Base-by-base conservation (phyloP, 2,113 vertebrate genomes). In the Recurvirostra avosetta region DNA sequence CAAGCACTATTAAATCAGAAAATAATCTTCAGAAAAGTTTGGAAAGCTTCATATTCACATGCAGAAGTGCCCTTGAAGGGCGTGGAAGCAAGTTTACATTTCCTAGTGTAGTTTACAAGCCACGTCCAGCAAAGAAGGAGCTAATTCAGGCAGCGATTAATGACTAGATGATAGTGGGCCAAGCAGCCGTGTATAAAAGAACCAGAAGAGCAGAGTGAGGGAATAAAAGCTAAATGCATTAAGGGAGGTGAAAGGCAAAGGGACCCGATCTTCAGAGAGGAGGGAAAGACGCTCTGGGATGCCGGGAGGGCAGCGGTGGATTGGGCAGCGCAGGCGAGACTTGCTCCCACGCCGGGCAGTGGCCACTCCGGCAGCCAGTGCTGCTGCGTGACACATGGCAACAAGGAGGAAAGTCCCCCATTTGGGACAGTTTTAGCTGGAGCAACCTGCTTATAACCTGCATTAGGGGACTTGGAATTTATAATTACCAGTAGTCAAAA, bases 261-360 rank as follows among this genome's bases (percentile, higher is more conserved):
- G 59, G 49, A 22, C 5, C 16, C 40, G 36, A 6, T 32, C 30
- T 74, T 43, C 0, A 0, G 7, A 8, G 36, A 29, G 53, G 32
- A 68, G 29, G 38, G 14, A 3, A 59, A 23, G 92, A 38, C 1
- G 18, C 14, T 12, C 7, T 15, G 76, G 21, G 20, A 8, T 5
- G 10, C 5, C 3, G 26, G 62, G 36, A 52, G 34, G 29, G 43
- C 17, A 49, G 21, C 1, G 4, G 34, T 19, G 50, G n/a, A 55
- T 17, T 2, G 5, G 26, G 47, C 30, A 20, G 59, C 8, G 5
- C 19, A n/a, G 38, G 38, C 15, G 4, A 56, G 25, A 27, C 18
- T 25, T 38, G 77, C 16, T 53, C 16, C 66, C 22, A 9, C 1
- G 0, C 8, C 2, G 0, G 32, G 26, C 41, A 32, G 30, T 2